A percentile compares a stretch with the other conserved stretches of the same genome.
Conservation (phyloP, 2,113 vertebrate species). For the Triplophysa rosa region DNA sequence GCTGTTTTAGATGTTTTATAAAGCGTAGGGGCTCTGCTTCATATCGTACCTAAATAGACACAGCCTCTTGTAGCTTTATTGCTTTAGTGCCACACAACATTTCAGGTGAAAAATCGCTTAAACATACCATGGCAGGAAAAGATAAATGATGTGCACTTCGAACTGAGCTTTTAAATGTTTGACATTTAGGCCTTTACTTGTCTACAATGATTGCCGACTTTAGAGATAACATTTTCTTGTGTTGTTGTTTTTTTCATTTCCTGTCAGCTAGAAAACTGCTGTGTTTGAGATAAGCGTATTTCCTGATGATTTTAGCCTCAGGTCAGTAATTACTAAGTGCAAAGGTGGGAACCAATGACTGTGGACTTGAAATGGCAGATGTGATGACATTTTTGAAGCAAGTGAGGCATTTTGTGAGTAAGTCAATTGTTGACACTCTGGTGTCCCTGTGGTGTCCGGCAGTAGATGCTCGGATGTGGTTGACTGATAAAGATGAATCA, state of each 20-base stretch:
- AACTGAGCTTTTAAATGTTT: constrained; percentile 41
- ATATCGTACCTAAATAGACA: too few species aligned
- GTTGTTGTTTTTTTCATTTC: constrained; percentile 35
- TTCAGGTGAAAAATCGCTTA: not conserved
- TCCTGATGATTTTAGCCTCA: constrained; percentile 28
- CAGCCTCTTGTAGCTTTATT: not conserved
- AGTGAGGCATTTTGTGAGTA: constrained; percentile 40
- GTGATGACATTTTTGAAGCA: constrained; percentile 37
- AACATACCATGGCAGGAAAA: constrained; percentile 11
- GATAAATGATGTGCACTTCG: constrained; percentile 20
- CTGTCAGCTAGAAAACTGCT: constrained; percentile 44
- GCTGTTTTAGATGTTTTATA: not conserved
- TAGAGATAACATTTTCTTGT: constrained; percentile 28
- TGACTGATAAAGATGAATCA: constrained; percentile 52
- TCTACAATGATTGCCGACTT: constrained; percentile 31
- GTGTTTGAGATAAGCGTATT: constrained; percentile 49
- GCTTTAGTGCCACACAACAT: not conserved
- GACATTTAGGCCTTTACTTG: constrained; percentile 49
- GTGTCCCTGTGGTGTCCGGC: constrained; percentile 34
- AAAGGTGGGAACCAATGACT: constrained; percentile 34
- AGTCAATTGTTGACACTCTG: constrained; percentile 48
- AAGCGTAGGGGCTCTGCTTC: too few species aligned
- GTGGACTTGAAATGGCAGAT: constrained; percentile 33
- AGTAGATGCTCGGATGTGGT: constrained; percentile 19
- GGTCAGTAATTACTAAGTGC: constrained; percentile 42